A percentile compares a stretch with the other conserved stretches of the same genome.
These are phyloP conservation scores for Origma solitaria DNA, from an alignment of 2,113 vertebrate genomes.

Conservation along the genomic window DNA sequence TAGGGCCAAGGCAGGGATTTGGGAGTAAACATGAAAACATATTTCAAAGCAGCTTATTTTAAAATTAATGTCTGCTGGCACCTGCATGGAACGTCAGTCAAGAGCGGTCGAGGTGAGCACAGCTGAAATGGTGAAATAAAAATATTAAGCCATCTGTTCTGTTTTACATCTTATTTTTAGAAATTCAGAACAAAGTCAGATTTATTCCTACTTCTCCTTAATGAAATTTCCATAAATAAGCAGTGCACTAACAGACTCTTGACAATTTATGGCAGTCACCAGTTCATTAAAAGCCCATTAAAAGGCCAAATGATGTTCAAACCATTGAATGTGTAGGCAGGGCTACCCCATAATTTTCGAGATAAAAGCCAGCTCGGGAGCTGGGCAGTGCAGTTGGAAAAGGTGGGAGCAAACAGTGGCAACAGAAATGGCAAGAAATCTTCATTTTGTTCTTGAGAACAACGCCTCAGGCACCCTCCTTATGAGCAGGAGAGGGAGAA, in stretches of 20 bases:
- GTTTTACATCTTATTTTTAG: background rate
- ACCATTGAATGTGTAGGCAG: background rate
- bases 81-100: background rate
- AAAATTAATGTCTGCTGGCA: background rate
- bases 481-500: background rate
- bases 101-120: background rate
- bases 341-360: background rate
- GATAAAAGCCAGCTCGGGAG: background rate
- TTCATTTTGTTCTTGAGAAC: background rate
- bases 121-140: background rate
- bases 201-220: background rate
- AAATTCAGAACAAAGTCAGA: background rate
- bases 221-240: background rate
- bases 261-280: background rate
- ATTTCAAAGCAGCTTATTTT: slow-evolving; percentile 9
- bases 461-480: background rate
- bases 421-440: background rate
- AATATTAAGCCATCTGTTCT: background rate
- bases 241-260: background rate
- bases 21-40: background rate
- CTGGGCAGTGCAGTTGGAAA: background rate
- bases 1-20: background rate
- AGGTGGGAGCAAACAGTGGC: background rate
- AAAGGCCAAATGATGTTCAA: background rate
- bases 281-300: background rate